Evolutionary conservation across 2,888 invertebrate species (phyloP).

Genomic region (Selenia dentaria): DNA sequence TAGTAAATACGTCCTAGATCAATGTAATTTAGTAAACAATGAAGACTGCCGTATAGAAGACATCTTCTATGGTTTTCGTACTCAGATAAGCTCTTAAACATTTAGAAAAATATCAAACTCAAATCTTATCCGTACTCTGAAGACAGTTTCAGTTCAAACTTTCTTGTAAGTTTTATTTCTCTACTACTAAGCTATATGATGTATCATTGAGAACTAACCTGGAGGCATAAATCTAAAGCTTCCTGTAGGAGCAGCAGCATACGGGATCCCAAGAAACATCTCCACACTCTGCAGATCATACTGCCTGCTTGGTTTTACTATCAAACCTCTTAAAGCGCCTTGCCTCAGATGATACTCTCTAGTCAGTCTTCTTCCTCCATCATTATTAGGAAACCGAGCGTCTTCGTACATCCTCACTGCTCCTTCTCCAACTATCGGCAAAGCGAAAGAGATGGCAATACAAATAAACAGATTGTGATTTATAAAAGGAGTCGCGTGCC

Average conservation of each 20-base stretch:
- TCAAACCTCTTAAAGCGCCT: slow-evolving; percentile 87
- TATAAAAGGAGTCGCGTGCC: slow-evolving; percentile 75
- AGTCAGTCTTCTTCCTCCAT: slow-evolving; percentile 73
- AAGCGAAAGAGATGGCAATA: slow-evolving; percentile 72
- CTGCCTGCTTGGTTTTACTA: slow-evolving; percentile 86
- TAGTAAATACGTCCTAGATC: too few relatives aligned
- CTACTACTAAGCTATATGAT: too few relatives aligned
- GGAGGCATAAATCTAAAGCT: slow-evolving; percentile 94
- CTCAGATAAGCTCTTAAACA: too few relatives aligned
- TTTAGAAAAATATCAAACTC: too few relatives aligned
- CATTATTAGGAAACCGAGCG: slow-evolving; percentile 61
- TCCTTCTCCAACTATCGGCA: slow-evolving; percentile 71
- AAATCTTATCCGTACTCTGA: too few relatives aligned
- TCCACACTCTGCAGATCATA: slow-evolving; percentile 87
- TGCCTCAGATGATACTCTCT: slow-evolving; percentile 87
- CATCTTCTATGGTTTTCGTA: too few relatives aligned
- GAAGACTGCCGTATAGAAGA: too few relatives aligned
- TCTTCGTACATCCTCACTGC: slow-evolving; percentile 65
- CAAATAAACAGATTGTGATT: slow-evolving; percentile 80
- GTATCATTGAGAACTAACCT: too few relatives aligned
- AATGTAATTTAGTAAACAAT: too few relatives aligned
- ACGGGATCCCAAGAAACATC: slow-evolving; percentile 92
- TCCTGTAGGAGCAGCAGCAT: slow-evolving; percentile 91
- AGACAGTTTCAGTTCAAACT: too few relatives aligned
- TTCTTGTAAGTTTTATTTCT: too few relatives aligned